Conservation (phyloP, 2,797 vertebrate genomes). For the Myotis myotis region DNA sequence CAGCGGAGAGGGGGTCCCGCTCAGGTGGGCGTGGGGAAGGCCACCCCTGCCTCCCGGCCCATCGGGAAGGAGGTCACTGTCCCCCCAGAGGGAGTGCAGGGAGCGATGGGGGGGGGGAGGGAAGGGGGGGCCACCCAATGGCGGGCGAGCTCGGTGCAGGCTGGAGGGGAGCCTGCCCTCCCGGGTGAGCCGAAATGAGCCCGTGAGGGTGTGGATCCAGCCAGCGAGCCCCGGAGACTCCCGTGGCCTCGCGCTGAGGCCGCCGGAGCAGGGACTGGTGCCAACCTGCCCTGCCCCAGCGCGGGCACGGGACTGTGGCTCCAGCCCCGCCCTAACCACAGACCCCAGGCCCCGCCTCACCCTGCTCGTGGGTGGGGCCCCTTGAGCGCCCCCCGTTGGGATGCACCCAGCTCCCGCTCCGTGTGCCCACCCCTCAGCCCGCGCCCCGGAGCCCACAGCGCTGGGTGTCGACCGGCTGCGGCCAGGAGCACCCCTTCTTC, state of each 20-base stretch:
- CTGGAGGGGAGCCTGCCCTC: background rate
- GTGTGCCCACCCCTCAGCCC: no score
- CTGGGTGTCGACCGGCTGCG: rapidly evolving
- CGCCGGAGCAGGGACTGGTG: background rate
- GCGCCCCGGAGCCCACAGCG: background rate
- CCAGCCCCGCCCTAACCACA: background rate
- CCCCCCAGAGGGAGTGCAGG: background rate
- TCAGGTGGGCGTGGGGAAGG: background rate
- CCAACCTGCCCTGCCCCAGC: background rate
- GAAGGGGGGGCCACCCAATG: no score
- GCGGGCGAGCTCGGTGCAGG: no score
- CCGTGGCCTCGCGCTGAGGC: background rate
- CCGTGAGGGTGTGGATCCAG: background rate
- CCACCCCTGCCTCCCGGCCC: background rate
- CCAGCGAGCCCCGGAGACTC: background rate
- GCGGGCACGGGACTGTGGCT: background rate
- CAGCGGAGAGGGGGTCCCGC: background rate
- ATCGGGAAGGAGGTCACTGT: background rate
- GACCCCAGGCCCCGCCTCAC: background rate
- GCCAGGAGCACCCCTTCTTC: background rate
- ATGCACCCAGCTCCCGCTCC: background rate
- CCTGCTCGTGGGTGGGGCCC: background rate
- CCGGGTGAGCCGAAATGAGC: background rate
- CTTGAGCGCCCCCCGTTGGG: rapidly evolving
- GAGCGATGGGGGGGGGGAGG: rapidly evolving